phyloP scores from a whole-genome alignment of 2,797 vertebrate species.

The Parauchenoglanis ngamensis region DNA sequence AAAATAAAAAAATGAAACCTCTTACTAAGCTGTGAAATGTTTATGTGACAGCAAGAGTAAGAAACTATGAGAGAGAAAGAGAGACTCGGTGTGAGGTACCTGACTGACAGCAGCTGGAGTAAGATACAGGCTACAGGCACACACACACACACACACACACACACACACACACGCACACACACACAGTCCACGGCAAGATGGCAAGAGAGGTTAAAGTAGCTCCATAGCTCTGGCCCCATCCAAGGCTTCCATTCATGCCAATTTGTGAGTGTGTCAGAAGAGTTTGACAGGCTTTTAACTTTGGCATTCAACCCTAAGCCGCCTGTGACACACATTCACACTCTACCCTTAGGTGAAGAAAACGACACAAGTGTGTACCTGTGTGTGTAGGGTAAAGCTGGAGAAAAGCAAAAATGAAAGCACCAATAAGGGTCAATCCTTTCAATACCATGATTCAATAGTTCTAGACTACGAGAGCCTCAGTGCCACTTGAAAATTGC shows the following conservation, averaged over 20 bases:
- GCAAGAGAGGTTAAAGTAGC: conserved; percentile 48
- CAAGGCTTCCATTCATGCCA: conserved; percentile 60
- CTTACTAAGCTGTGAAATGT: background rate
- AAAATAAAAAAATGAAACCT: background rate
- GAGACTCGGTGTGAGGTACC: background rate
- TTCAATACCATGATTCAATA: conserved; percentile 1
- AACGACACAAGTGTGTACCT: background rate
- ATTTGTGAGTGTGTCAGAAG: conserved; percentile 69
- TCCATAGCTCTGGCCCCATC: conserved; percentile 59
- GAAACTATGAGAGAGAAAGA: background rate
- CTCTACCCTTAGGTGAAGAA: background rate
- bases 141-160: background rate
- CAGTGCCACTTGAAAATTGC: background rate
- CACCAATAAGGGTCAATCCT: conserved; percentile 13
- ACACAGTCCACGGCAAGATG: background rate
- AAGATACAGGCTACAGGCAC: too few species aligned
- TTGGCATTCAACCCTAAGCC: conserved; percentile 62
- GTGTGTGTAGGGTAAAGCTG: background rate
- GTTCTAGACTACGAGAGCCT: background rate
- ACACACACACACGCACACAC: background rate
- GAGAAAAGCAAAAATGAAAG: background rate
- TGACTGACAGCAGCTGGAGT: conserved; percentile 17
- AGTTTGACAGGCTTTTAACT: conserved; percentile 71
- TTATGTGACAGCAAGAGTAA: background rate
- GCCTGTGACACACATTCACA: conserved; percentile 58